Evolutionary conservation across 2,888 invertebrate species (phyloP), one percentile per base, ranked within the genome.

Genomic region (Lysandra bellargus): DNA sequence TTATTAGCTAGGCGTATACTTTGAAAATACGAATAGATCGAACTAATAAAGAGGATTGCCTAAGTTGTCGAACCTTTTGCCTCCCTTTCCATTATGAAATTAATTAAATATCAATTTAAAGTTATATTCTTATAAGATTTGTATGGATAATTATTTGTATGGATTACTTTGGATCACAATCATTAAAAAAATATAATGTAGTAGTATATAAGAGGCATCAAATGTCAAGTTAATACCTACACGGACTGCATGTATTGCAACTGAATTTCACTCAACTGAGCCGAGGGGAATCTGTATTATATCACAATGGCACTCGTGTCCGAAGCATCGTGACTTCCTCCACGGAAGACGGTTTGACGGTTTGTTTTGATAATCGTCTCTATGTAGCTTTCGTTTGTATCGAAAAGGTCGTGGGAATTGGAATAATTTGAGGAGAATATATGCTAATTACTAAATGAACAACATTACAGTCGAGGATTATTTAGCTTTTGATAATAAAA

Each of bases 301-400:
- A 23, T 75, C 44, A 75, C 75, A 75, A 75, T 69, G 69, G 69
- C 14, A 5, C n/a, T 49, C 44, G 44, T 30, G 75, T 75, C 75
- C 75, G 49, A 49, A 2, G 14, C 49, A 14, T 33, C 75, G 75
- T 49, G 75, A 75, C 75, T 75, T 75, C 75, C 75, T 49, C 49
- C 23, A 14, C 75, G 75, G 75, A 75, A 75, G 75, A 49, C 30
- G 75, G 75, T 49, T 74, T n/a, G n/a, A n/a, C n/a, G n/a, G n/a
- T n/a, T n/a, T n/a, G n/a, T n/a, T n/a, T n/a, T n/a, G n/a, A n/a
- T n/a, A n/a, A n/a, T n/a, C 44, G 74, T 74, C 44, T 75, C 44
- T 12, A 75, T 23, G 75, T 75, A 44, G n/a, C 74, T 44, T 75
- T 75, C 23, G 30, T 44, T 75, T 75, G 69, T 14, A 75, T 75